Base-by-base conservation (phyloP, 2,113 vertebrate genomes). In the Xenus cinereus region DNA sequence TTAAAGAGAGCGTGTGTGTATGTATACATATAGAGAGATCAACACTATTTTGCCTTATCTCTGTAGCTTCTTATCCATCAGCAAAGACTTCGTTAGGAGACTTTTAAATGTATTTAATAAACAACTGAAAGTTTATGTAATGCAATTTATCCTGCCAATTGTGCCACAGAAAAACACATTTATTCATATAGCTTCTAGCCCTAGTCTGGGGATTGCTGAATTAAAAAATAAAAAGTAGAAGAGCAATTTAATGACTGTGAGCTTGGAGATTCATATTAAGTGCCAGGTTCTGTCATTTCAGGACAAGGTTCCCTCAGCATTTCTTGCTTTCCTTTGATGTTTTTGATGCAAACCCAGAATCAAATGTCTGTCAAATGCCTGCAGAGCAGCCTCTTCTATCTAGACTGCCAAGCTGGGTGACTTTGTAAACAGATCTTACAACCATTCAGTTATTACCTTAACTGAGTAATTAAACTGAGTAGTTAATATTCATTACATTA, bases 271-370 rank as follows among this genome's bases (percentile, higher is more conserved):
- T 71, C 32, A 71, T 54, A 45, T 32, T 79, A 67, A 83, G 6
- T 54, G 7, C 13, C 19, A 62, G 6, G 12, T 73, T 43, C 79
- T 91, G 41, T 35, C 28, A 69, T 59, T 71, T 76, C 50, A 67
- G 43, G 18, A 24, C 18, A 89, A 85, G 60, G 9, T 33, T 90
- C 20, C 20, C 68, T 8, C 27, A 90, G 20, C 13, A 56, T 89
- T 66, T 87, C 12, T 37, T 51, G 33, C 2, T 60, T 75, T 89
- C n/a, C 32, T 81, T 95, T 76, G 16, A 60, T 74, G 10, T 63
- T 68, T 96, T 83, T 89, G 32, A 68, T 66, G 87, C n/a, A 95
- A 91, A 88, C 27, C 18, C 87, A 83, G 35, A 79, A 79, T 79
- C 41, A 84, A 80, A 12, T 39, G 19, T 86, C 66, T 93, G 66